Evolutionary conservation across 2,888 invertebrate genomes (phyloP).

Genomic region (Agrotis exclamationis): DNA sequence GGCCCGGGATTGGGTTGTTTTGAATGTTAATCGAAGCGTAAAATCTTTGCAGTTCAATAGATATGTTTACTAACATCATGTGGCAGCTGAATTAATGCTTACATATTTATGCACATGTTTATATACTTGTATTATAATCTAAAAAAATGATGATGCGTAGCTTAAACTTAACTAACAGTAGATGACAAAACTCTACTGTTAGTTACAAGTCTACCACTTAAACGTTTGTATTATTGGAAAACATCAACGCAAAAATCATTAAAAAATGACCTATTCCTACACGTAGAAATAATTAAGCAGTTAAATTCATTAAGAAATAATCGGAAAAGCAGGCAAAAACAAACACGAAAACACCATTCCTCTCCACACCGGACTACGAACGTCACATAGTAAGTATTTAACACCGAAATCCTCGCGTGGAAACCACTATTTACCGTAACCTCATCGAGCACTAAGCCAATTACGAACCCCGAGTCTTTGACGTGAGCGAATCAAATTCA

Average conservation of each 20-base stretch:
- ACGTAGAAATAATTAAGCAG: neutral
- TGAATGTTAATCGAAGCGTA: neutral
- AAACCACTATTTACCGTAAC: conserved; percentile 63
- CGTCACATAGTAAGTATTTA: conserved; percentile 53
- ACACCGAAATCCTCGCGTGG: conserved; percentile 46
- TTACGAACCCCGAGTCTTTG: conserved; percentile 68
- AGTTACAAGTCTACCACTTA: no score
- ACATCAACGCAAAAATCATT: no score
- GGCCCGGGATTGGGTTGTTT: conserved; percentile 6
- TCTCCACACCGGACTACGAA: neutral
- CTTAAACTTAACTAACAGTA: no score
- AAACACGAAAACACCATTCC: conserved; percentile 11
- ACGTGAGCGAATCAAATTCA: conserved; percentile 73
- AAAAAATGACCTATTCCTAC: neutral
- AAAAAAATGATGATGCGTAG: no score
- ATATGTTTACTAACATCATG: neutral
- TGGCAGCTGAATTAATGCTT: neutral
- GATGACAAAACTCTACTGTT: no score
- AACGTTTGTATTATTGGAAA: no score
- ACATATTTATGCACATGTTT: neutral
- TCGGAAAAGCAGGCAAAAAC: neutral
- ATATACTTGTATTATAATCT: no score
- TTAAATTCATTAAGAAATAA: neutral
- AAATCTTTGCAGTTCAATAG: neutral
- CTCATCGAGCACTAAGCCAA: conserved; percentile 70